Conservation (phyloP, 2,888 invertebrate species). For the Laothoe populi region DNA sequence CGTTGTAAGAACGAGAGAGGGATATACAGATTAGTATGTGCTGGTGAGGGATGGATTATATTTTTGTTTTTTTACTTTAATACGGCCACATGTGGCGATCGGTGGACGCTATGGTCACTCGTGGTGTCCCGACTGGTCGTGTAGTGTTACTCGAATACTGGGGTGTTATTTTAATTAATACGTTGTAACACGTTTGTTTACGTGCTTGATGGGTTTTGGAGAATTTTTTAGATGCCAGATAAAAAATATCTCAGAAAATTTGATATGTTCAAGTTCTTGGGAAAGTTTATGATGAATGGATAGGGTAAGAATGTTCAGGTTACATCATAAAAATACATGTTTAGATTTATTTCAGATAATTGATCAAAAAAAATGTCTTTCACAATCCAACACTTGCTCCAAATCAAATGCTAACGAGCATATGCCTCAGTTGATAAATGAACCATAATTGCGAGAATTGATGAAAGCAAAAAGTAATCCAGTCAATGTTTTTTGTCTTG, state of each 20-base stretch:
- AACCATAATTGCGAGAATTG: too few relatives aligned
- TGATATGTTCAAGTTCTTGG: neutral
- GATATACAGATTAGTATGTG: constrained; percentile 39
- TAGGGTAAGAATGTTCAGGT: neutral
- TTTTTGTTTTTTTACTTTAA: constrained; percentile 81
- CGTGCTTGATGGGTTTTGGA: constrained; percentile 31
- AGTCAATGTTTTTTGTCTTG: too few relatives aligned
- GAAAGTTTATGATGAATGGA: neutral
- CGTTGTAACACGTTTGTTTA: constrained; percentile 58
- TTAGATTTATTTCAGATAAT: neutral
- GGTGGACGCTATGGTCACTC: constrained; percentile 82
- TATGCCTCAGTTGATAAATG: too few relatives aligned
- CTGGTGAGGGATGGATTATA: constrained; percentile 55
- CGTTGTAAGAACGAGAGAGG: constrained; percentile 59
- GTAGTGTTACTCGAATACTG: constrained; percentile 54
- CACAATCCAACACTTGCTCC: too few relatives aligned
- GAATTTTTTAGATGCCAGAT: constrained; percentile 22
- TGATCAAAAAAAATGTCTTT: too few relatives aligned
- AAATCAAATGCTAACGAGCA: too few relatives aligned
- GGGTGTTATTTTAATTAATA: constrained; percentile 80
- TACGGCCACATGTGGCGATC: constrained; percentile 84
- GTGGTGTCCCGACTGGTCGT: constrained; percentile 48
- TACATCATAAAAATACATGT: neutral
- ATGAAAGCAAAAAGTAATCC: too few relatives aligned
- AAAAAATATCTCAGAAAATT: neutral